phyloP scores from a whole-genome alignment of 1,140 invertebrate species.

The Achroia grisella region DNA sequence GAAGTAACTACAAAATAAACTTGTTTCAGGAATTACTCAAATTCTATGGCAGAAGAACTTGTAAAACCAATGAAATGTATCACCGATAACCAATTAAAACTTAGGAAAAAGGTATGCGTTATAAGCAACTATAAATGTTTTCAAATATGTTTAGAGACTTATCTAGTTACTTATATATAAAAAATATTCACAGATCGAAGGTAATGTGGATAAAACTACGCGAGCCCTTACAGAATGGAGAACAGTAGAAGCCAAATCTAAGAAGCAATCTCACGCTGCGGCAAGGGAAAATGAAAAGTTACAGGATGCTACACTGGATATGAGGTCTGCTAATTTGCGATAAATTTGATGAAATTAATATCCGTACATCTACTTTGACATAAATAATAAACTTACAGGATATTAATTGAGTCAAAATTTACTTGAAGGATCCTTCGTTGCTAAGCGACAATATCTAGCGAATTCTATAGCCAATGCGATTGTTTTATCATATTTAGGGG shows the following conservation, averaged over 20 bases:
- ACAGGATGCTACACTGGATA: slow-evolving; percentile 80
- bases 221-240: slow-evolving; percentile 89
- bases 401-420: slow-evolving; percentile 20
- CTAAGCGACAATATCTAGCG: slow-evolving; percentile 21
- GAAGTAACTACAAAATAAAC: not conserved
- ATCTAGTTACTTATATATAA: too few relatives aligned
- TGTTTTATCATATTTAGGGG: slow-evolving; percentile 5
- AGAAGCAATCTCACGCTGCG: slow-evolving; percentile 87
- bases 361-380: slow-evolving; percentile 22
- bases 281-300: slow-evolving; percentile 92
- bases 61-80: slow-evolving; percentile 88
- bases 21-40: slow-evolving; percentile 79
- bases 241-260: slow-evolving; percentile 87
- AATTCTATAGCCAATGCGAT: slow-evolving; percentile 10
- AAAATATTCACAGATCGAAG: slow-evolving; percentile 82
- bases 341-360: slow-evolving; percentile 49
- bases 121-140: too few relatives aligned
- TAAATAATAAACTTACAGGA: slow-evolving; percentile 6
- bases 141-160: too few relatives aligned
- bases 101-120: slow-evolving; percentile 80
- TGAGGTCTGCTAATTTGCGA: slow-evolving; percentile 50
- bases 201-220: slow-evolving; percentile 89
- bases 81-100: slow-evolving; percentile 83
- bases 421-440: slow-evolving; percentile 61
- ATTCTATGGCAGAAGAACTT: slow-evolving; percentile 88